Evolutionary conservation across 2,797 vertebrate genomes (phyloP).

Genomic region (Emys orbicularis): DNA sequence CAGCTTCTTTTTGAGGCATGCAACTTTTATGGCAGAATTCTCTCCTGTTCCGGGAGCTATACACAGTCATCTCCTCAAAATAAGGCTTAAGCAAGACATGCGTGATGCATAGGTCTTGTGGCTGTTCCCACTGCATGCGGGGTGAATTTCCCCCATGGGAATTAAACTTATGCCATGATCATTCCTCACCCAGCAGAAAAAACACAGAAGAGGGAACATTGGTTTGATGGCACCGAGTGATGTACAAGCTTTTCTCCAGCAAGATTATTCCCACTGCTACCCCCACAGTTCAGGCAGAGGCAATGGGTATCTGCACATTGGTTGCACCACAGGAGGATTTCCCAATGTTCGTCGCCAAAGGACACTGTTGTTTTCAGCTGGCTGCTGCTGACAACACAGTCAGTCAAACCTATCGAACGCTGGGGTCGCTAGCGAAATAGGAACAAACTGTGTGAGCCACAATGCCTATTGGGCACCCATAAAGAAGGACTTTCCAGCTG

Average conservation of each 20-base stretch:
- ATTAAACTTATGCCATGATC: not conserved
- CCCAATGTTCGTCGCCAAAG: accelerated
- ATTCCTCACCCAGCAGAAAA: not conserved
- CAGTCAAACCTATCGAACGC: constrained; percentile 47
- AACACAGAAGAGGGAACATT: not conserved
- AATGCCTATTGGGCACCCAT: not conserved
- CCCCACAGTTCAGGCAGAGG: not conserved
- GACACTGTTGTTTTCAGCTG: no score
- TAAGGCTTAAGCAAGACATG: not conserved
- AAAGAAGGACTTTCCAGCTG: not conserved
- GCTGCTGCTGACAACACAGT: constrained; percentile 31
- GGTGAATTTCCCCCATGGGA: not conserved
- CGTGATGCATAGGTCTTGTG: accelerated
- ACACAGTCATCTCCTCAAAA: not conserved
- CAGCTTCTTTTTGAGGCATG: accelerated
- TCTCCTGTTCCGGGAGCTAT: not conserved
- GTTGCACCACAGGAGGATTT: not conserved
- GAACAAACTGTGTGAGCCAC: accelerated
- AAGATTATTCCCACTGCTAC: accelerated
- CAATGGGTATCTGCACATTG: not conserved
- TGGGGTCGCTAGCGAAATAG: not conserved
- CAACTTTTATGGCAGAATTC: not conserved
- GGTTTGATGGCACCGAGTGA: not conserved
- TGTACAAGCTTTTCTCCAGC: not conserved
- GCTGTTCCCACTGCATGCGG: accelerated